A percentile compares a stretch with the other conserved stretches of the same genome.
These are phyloP conservation scores for Mactra quadrangularis DNA, from an alignment of 1,140 invertebrate species.

Conservation along the genomic window DNA sequence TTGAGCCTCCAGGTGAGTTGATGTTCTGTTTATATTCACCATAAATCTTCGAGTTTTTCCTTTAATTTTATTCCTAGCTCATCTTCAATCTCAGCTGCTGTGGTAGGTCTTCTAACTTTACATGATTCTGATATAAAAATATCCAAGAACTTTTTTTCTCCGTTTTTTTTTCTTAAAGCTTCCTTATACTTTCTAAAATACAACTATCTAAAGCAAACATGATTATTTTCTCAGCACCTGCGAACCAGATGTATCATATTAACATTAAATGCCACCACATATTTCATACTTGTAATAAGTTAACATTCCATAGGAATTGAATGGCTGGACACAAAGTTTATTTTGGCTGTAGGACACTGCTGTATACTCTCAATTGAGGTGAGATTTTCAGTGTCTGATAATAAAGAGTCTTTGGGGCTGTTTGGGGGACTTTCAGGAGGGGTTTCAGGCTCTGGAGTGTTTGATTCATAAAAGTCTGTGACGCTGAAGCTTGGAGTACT, in stretches of 20 bases:
- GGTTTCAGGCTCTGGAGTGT: conserved; percentile 61
- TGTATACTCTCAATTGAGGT: conserved; percentile 44
- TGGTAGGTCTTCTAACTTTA: background rate
- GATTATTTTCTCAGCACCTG: too few species aligned
- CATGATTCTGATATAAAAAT: background rate
- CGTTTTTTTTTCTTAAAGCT: background rate
- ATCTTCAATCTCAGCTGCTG: background rate
- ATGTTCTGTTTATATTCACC: background rate
- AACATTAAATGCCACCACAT: background rate
- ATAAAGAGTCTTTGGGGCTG: conserved; percentile 54
- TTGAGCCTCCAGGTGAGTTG: background rate
- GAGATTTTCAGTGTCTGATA: conserved; percentile 42
- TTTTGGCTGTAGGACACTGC: conserved; percentile 43
- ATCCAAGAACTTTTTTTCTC: background rate
- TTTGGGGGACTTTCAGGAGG: conserved; percentile 64
- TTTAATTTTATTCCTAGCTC: background rate
- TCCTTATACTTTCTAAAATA: background rate
- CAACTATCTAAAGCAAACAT: too few species aligned
- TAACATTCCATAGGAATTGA: conserved; percentile 69
- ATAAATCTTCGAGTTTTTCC: background rate
- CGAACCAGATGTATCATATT: conserved; percentile 1
- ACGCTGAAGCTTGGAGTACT: conserved; percentile 68
- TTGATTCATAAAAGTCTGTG: conserved; percentile 62
- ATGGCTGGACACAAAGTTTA: conserved; percentile 52
- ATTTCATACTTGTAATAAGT: background rate